phyloP scores from a whole-genome alignment of 2,113 vertebrate genomes.

The Heterocephalus glaber region DNA sequence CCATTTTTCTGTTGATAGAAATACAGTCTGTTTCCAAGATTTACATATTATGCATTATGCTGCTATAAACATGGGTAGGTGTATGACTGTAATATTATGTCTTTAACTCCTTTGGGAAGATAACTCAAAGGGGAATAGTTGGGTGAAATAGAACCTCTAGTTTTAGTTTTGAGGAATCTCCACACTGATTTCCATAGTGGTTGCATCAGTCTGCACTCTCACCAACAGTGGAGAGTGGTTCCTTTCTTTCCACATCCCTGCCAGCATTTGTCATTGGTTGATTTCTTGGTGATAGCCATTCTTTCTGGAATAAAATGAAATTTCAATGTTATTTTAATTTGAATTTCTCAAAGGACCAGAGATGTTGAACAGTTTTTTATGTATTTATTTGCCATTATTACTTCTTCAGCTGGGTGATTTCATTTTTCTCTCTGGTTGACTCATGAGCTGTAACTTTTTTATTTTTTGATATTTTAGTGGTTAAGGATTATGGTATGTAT shows the following conservation, averaged over 20 bases:
- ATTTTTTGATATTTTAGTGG: background rate
- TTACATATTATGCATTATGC: background rate
- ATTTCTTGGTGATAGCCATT: background rate
- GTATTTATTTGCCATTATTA: background rate
- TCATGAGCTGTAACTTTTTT: background rate
- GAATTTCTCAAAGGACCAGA: background rate
- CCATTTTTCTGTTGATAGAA: background rate
- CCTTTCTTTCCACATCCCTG: background rate
- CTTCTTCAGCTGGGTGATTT: background rate
- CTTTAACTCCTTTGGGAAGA: background rate
- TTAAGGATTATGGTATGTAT: background rate
- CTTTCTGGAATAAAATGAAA: background rate
- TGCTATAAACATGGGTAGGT: background rate
- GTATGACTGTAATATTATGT: background rate
- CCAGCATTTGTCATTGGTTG: background rate
- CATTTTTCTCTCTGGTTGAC: background rate
- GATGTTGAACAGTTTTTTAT: background rate
- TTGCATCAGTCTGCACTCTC: background rate
- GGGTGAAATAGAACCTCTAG: background rate
- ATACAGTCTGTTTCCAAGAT: background rate
- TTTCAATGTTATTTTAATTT: background rate
- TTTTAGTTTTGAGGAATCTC: background rate
- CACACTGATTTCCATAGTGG: background rate
- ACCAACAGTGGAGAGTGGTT: background rate
- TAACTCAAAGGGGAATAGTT: background rate